Conservation (phyloP, 1,140 invertebrate genomes). For the Phocides pigmalion region DNA sequence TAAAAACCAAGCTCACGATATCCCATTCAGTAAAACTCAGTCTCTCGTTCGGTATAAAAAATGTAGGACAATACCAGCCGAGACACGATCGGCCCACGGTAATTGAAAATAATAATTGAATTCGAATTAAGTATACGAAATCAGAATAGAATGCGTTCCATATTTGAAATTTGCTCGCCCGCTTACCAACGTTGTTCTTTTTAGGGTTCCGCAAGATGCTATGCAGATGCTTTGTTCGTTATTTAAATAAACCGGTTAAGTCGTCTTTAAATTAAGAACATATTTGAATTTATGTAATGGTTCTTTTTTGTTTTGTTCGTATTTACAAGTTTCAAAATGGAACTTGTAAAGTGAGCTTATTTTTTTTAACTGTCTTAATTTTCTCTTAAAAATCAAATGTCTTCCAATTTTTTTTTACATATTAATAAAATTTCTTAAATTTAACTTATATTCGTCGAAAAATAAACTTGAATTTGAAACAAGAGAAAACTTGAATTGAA, state of each 20-base stretch:
- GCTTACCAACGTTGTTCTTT: constrained; percentile 63
- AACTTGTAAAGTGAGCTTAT: no score
- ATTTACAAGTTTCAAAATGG: not conserved
- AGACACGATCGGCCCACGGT: constrained; percentile 59
- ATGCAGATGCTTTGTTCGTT: not conserved
- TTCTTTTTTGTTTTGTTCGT: not conserved
- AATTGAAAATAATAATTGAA: constrained; percentile 82
- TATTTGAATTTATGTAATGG: not conserved
- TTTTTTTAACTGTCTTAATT: no score
- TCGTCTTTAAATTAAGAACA: not conserved
- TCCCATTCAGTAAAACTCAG: not conserved
- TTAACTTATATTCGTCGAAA: no score
- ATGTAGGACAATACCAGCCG: constrained; percentile 62
- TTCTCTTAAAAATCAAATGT: no score
- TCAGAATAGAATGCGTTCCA: constrained; percentile 76
- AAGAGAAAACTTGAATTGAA: no score
- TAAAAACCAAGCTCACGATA: not conserved
- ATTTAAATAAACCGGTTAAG: no score
- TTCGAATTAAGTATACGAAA: constrained; percentile 78
- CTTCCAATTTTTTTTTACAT: no score
- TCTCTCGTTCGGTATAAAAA: constrained; percentile 39
- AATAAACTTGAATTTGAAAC: no score
- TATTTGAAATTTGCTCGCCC: constrained; percentile 74
- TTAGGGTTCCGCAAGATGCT: constrained; percentile 17
- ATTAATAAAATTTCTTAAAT: no score